Percentiles rank a stretch among this genome's conserved stretches.
phyloP scores from a whole-genome alignment of 2,797 vertebrate genomes.

The Chrosomus eos region DNA sequence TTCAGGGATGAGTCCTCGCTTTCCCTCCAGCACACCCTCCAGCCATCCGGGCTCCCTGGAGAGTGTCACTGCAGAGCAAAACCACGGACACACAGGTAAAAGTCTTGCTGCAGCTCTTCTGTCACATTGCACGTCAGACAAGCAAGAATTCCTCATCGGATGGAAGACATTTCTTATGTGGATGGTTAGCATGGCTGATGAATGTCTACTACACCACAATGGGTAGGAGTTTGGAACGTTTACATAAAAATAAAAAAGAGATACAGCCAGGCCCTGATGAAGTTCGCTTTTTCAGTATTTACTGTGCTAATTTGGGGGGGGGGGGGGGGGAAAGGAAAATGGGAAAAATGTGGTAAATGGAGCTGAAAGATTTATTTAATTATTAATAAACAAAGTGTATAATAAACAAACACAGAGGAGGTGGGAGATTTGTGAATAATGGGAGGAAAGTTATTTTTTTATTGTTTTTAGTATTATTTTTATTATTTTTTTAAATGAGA shows the following conservation, averaged over 20 bases:
- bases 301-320: background rate
- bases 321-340: too few relatives aligned
- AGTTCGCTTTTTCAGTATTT: background rate
- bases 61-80: conserved; percentile 81
- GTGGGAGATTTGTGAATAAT: background rate
- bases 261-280: background rate
- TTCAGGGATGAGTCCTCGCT: conserved; percentile 95
- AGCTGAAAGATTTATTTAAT: background rate
- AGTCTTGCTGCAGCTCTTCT: conserved; percentile 40
- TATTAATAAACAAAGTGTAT: background rate
- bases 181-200: conserved; percentile 20
- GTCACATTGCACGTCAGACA: conserved; percentile 33
- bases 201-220: background rate
- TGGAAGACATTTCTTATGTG: conserved; percentile 11
- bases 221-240: background rate
- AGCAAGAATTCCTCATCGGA: conserved; percentile 10
- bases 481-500: background rate
- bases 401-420: conserved; percentile 1
- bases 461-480: background rate
- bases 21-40: conserved; percentile 94
- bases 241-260: background rate
- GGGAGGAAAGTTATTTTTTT: too few relatives aligned
- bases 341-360: background rate
- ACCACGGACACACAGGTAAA: conserved; percentile 50
- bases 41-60: conserved; percentile 99